Conservation (phyloP, 2,113 vertebrate species). For the Sitta europaea region DNA sequence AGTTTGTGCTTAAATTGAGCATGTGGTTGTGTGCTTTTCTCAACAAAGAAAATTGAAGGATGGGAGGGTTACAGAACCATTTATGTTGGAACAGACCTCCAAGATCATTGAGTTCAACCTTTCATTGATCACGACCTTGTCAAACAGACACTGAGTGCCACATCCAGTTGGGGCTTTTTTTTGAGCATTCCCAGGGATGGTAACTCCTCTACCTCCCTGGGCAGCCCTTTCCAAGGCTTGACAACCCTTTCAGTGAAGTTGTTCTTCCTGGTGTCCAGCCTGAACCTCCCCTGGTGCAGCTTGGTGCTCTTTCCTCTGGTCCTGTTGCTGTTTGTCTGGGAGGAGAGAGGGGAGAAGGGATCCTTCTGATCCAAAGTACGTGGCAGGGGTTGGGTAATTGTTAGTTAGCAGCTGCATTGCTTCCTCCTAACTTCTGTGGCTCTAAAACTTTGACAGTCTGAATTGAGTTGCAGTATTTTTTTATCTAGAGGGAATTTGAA, state of each 20-base stretch:
- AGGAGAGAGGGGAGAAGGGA: not conserved
- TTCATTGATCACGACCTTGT: not conserved
- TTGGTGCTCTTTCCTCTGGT: not conserved
- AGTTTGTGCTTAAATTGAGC: accelerated
- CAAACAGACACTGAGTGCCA: not conserved
- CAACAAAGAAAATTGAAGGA: not conserved
- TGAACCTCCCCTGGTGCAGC: not conserved
- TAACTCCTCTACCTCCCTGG: not conserved
- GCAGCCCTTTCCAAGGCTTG: not conserved
- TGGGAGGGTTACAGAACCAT: not conserved
- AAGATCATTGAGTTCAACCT: not conserved
- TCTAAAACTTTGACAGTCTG: not conserved
- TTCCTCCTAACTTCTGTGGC: not conserved
- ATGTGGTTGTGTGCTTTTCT: not conserved
- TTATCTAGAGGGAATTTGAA: not conserved
- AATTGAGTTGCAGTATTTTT: not conserved
- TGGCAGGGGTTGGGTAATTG: not conserved
- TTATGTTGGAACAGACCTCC: not conserved
- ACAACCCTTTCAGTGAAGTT: not conserved
- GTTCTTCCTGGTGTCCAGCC: not conserved
- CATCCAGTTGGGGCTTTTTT: not conserved
- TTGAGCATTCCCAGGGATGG: accelerated
- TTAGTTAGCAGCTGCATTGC: not conserved
- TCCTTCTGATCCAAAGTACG: not conserved
- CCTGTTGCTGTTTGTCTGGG: not conserved